Evolutionary conservation across 2,888 invertebrate genomes (phyloP).

Genomic region (Sinopyrophorus schimmeli): DNA sequence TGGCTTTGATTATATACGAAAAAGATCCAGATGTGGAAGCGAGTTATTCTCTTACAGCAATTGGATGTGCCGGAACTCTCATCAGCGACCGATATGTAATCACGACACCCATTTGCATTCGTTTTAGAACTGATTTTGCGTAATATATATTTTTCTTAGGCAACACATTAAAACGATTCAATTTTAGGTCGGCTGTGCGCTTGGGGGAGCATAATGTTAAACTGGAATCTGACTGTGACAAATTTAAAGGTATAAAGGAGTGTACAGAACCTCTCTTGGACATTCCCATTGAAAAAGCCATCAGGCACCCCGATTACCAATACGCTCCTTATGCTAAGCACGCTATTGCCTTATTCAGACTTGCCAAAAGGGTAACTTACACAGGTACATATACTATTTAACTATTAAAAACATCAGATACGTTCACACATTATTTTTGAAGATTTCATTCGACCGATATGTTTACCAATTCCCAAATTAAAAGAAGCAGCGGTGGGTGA

Average conservation of each 20-base stretch:
- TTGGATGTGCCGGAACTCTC: conserved; percentile 2
- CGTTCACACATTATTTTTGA: too few relatives aligned
- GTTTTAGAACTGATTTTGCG: background rate
- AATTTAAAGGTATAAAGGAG: background rate
- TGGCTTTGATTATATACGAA: conserved; percentile 1
- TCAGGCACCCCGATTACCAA: conserved; percentile 1
- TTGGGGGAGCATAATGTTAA: conserved; percentile 7
- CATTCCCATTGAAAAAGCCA: background rate
- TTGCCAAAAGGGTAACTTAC: background rate
- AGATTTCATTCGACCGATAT: conserved; percentile 7
- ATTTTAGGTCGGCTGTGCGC: too few relatives aligned
- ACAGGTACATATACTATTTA: background rate
- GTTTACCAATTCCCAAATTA: too few relatives aligned
- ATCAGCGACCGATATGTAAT: conserved; percentile 8
- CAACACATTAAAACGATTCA: too few relatives aligned
- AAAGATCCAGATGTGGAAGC: background rate
- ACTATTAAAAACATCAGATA: too few relatives aligned
- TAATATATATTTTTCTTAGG: too few relatives aligned
- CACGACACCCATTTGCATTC: background rate
- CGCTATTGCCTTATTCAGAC: conserved; percentile 1
- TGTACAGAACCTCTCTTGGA: conserved; percentile 3
- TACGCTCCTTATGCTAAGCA: background rate
- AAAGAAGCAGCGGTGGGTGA: too few relatives aligned
- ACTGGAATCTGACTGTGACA: background rate
- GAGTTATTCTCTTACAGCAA: background rate